Evolutionary conservation across 2,888 invertebrate species (phyloP), one percentile per base, ranked within the genome.

Genomic region (Abscondita cerata): DNA sequence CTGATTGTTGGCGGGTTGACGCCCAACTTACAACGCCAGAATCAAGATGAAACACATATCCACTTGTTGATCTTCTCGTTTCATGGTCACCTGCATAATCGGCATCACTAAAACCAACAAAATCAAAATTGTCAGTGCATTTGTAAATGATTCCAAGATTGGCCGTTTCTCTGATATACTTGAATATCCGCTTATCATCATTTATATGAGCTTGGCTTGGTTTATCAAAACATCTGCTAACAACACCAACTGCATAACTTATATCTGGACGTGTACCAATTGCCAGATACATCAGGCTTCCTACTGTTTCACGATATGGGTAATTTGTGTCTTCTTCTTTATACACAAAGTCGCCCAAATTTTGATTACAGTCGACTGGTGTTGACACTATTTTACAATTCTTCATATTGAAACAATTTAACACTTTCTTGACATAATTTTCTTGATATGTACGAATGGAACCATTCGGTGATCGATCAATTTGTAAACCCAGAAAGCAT

Each of bases 61-160:
- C 38, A 12, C 12, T 51, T 16, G 34, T 51, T 13, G 33, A 38
- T 52, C n/a, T 40, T 19, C 38, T 38, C n/a, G 38, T 38, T 38
- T 38, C 38, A 12, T 38, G 8, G 12, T 38, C 38, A 38, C 38
- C 38, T 38, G 38, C 11, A 13, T 38, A 38, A 38, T 38, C 38
- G 11, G 38, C 38, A 38, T 38, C 38, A 12, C 38, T 38, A 38
- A 38, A 38, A 38, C 38, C 11, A 38, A 38, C 11, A 38, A 38
- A 41, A 41, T 41, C 41, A 2, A 41, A 41, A 41, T 18, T 41
- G 2, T 41, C 8, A 41, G 15, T 41, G 9, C 15, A 13, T 41
- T 41, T 15, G 18, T 41, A 41, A 12, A 41, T 2, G 41, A 41
- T 41, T 4, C 41, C 41, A 15, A 41, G 5, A 16, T 41, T 15